These are phyloP conservation scores for Drosophila arawakana DNA, from an alignment of 1,140 invertebrate species.

Conservation along the genomic window DNA sequence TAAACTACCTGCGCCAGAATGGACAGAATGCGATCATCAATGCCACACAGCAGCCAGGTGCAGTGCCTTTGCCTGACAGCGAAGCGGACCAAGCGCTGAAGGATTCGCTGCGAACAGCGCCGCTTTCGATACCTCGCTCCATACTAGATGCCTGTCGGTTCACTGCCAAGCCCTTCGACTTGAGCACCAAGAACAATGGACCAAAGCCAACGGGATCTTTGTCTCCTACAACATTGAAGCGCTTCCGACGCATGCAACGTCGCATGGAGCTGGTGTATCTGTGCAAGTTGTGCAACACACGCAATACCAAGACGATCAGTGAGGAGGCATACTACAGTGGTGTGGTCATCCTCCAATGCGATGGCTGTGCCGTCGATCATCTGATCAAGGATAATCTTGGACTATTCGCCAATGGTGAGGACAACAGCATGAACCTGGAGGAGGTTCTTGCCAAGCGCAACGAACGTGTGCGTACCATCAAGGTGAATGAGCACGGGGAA, in stretches of 20 bases:
- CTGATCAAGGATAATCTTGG: conserved; percentile 96
- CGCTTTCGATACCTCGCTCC: conserved; percentile 76
- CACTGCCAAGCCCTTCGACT: conserved; percentile 62
- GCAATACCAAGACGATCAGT: conserved; percentile 91
- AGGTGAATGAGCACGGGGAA: conserved; percentile 81
- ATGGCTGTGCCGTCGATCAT: conserved; percentile 94
- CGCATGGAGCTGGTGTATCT: conserved; percentile 92
- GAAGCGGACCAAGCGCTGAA: conserved; percentile 49
- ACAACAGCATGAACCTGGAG: conserved; percentile 91
- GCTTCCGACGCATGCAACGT: conserved; percentile 84
- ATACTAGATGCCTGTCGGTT: conserved; percentile 77
- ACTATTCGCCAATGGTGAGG: conserved; percentile 90
- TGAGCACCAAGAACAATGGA: conserved; percentile 13
- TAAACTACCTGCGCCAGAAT: conserved; percentile 78
- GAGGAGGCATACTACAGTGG: conserved; percentile 94
- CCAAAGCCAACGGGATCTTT: conserved; percentile 53
- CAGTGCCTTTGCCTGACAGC: conserved; percentile 55
- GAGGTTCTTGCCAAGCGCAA: conserved; percentile 92
- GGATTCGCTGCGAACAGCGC: conserved; percentile 49
- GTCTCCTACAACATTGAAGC: conserved; percentile 73
- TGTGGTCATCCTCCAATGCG: conserved; percentile 94
- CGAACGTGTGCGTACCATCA: conserved; percentile 85
- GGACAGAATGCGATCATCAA: conserved; percentile 81
- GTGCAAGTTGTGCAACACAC: conserved; percentile 93
- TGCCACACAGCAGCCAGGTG: conserved; percentile 65